Conservation (phyloP, 2,888 invertebrate genomes). For the Orthosia gothica region DNA sequence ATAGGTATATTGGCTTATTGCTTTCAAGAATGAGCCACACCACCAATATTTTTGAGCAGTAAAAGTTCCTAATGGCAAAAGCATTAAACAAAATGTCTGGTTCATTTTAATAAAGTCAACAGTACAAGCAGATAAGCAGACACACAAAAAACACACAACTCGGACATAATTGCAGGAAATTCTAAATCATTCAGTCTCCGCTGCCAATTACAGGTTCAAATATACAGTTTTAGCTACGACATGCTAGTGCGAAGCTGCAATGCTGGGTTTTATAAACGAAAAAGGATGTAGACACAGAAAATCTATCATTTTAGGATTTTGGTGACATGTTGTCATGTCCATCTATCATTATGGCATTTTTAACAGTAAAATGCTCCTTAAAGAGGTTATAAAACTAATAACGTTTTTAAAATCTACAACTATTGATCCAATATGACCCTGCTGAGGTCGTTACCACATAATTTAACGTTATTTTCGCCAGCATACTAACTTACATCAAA, state of each 20-base stretch:
- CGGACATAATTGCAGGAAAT: not conserved
- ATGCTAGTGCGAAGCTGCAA: constrained; percentile 25
- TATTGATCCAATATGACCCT: not conserved
- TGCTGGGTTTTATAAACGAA: not conserved
- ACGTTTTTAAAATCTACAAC: not conserved
- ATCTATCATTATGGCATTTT: too few species aligned
- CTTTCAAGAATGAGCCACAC: not conserved
- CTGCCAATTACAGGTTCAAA: not conserved
- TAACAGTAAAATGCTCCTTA: not conserved
- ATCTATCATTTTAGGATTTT: not conserved
- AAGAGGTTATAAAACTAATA: not conserved
- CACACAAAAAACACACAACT: constrained; percentile 1
- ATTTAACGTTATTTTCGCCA: constrained; percentile 38
- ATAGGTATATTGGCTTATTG: too few species aligned
- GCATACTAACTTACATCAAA: constrained; percentile 10
- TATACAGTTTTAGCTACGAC: not conserved
- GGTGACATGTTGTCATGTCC: too few species aligned
- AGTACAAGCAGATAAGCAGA: constrained; percentile 18
- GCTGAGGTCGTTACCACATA: constrained; percentile 1
- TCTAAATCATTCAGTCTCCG: not conserved
- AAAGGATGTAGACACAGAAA: not conserved
- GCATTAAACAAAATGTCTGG: not conserved
- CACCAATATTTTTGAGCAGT: not conserved
- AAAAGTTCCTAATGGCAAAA: not conserved
- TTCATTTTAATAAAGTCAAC: not conserved